Conservation (phyloP, 2,113 vertebrate species). For the Indri indri region DNA sequence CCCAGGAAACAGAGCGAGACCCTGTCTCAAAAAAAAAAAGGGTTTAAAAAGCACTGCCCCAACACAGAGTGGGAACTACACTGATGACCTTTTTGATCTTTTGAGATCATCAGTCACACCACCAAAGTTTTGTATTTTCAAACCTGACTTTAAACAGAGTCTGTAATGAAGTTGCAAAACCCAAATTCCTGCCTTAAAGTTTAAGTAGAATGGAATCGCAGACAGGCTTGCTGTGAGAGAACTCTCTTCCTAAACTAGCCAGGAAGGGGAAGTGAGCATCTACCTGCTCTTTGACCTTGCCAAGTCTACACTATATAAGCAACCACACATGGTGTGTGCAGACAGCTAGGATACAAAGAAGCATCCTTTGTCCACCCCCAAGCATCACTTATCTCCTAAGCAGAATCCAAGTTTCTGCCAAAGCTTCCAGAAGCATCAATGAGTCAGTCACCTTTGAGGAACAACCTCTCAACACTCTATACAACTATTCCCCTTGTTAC, state of each 20-base stretch:
- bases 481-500: not conserved
- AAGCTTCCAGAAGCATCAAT: constrained; percentile 41
- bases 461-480: not conserved
- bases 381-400: not conserved
- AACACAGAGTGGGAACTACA: not conserved
- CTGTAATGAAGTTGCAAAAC: constrained; percentile 27
- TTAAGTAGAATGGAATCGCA: not conserved
- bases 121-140: not conserved
- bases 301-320: not conserved
- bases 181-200: not conserved
- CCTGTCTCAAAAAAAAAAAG: not conserved
- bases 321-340: not conserved
- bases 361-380: not conserved
- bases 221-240: not conserved
- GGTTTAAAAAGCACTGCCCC: not conserved
- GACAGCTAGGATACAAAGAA: not conserved
- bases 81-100: not conserved
- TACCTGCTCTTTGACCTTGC: not conserved
- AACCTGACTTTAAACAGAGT: constrained; percentile 19
- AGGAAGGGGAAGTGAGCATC: not conserved
- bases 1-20: too few species aligned
- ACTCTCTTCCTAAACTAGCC: not conserved
- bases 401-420: constrained; percentile 12
- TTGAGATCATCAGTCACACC: not conserved
- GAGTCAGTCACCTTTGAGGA: not conserved